phyloP scores from a whole-genome alignment of 2,797 vertebrate genomes.

The Pyrocephalus nanus region DNA sequence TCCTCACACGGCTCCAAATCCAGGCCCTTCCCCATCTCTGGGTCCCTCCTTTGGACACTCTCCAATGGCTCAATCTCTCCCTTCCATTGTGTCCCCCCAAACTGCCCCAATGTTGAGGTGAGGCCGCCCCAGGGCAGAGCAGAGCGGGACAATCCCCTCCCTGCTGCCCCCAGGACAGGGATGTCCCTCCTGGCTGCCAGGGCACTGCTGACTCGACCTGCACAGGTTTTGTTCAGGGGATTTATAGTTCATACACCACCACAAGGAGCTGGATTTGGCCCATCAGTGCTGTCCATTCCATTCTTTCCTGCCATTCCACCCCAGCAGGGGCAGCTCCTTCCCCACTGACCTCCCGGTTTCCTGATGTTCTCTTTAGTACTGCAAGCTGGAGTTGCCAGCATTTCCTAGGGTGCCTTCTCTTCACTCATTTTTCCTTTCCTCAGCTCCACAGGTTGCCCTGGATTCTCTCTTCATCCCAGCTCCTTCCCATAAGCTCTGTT shows the following conservation, averaged over 20 bases:
- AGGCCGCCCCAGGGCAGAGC: too few species aligned
- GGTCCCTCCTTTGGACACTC: too few species aligned
- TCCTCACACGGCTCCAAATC: too few species aligned
- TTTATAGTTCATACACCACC: background rate
- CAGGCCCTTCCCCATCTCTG: too few species aligned
- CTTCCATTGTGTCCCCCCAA: too few species aligned
- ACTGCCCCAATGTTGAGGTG: too few species aligned
- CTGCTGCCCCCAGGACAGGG: background rate
- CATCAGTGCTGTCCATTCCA: background rate
- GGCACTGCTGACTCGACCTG: background rate
- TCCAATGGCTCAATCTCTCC: too few species aligned
- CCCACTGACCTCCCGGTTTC: background rate
- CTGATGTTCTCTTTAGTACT: background rate
- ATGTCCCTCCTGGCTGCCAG: background rate
- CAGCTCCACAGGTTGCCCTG: background rate
- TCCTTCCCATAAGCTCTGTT: background rate
- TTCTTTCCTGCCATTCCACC: background rate
- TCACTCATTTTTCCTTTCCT: background rate
- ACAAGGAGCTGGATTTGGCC: background rate
- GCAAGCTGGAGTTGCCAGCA: background rate
- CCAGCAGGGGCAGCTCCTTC: rapidly evolving
- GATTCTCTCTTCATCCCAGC: background rate
- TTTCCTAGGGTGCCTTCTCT: background rate
- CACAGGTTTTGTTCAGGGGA: background rate
- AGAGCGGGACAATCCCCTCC: too few species aligned